A percentile compares a stretch with the other conserved stretches of the same genome.
These are phyloP conservation scores for Eupithecia centaureata DNA, from an alignment of 2,888 invertebrate genomes.

Conservation along the genomic window DNA sequence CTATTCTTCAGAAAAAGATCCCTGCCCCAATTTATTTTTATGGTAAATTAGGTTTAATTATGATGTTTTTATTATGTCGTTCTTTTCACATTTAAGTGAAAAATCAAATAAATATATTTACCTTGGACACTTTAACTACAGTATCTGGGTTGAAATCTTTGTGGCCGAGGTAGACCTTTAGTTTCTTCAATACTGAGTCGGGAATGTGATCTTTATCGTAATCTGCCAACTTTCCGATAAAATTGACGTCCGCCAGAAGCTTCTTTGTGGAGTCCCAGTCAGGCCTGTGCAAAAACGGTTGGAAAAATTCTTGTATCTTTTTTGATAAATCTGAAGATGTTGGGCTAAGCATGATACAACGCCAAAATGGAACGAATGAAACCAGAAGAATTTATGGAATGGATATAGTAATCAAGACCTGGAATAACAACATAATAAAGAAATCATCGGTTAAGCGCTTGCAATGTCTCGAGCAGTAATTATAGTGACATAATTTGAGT, in stretches of 20 bases:
- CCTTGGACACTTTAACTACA: constrained; percentile 88
- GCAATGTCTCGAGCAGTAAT: no score
- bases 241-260: constrained; percentile 91
- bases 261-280: constrained; percentile 94
- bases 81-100: neutral
- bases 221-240: constrained; percentile 91
- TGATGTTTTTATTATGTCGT: no score
- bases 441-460: no score
- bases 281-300: constrained; percentile 79
- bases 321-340: neutral
- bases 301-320: neutral
- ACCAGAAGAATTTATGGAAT: neutral
- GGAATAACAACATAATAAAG: no score
- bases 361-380: neutral
- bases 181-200: constrained; percentile 89
- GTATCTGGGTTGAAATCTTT: constrained; percentile 93
- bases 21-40: no score
- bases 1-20: no score
- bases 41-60: no score
- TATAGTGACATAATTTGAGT: no score
- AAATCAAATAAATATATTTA: constrained; percentile 31
- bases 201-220: constrained; percentile 95
- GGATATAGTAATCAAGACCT: no score
- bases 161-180: constrained; percentile 92
- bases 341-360: neutral